These are phyloP conservation scores for Hydrotaea cyrtoneurina DNA, from an alignment of 2,888 invertebrate species.

Conservation along the genomic window DNA sequence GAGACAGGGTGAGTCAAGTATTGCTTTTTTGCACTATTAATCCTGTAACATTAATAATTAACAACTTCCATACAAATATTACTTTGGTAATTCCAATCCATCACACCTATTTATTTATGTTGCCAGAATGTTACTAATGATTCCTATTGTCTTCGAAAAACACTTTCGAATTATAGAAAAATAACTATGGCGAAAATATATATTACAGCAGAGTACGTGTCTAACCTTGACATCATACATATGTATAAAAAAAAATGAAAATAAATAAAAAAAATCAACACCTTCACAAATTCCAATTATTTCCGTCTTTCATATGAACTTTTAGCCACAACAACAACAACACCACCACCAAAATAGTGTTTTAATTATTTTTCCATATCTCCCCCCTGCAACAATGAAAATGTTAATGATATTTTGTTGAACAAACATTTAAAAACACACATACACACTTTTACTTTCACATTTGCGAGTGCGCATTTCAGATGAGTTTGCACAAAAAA, in stretches of 20 bases:
- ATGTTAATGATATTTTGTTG: constrained; percentile 37
- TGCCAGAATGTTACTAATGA: neutral
- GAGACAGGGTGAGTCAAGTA: too few relatives aligned
- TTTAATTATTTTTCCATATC: constrained; percentile 42
- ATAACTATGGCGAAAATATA: neutral
- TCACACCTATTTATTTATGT: too few relatives aligned
- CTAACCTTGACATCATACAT: constrained; percentile 39
- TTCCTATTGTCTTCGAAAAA: constrained; percentile 5
- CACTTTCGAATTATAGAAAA: neutral
- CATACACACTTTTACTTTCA: constrained; percentile 35
- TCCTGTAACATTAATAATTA: too few relatives aligned
- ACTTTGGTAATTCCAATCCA: too few relatives aligned
- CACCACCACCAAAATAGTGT: constrained; percentile 6
- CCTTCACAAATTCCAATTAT: constrained; percentile 36
- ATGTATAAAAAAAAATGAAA: too few relatives aligned
- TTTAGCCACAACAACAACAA: constrained; percentile 8
- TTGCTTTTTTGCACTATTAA: too few relatives aligned
- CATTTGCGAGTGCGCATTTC: constrained; percentile 18
- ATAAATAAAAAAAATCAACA: constrained; percentile 13
- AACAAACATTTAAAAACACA: neutral
- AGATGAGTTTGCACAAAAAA: constrained; percentile 10
- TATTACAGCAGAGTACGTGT: neutral
- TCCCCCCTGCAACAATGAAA: constrained; percentile 29
- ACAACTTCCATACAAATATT: too few relatives aligned
- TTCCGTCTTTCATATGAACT: constrained; percentile 30